Evolutionary conservation across 1,140 invertebrate genomes (phyloP), one percentile per base, ranked within the genome.

Genomic region (Dendroctonus ponderosae): DNA sequence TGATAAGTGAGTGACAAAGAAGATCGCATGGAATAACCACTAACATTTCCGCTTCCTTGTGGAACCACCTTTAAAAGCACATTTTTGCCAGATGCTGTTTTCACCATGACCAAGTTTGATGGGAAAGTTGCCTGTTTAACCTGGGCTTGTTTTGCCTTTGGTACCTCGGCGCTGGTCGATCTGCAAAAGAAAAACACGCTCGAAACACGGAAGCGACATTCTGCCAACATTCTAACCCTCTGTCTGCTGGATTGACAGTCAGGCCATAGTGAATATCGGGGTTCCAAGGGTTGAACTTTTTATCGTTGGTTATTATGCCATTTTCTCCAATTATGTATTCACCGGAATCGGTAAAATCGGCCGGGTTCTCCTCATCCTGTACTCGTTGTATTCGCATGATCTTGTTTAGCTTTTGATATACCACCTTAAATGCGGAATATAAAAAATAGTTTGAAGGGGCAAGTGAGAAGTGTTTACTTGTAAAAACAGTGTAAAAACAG

Each of bases 261-360:
- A 79, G 62, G 12, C 77, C 77, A 72, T 79, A 79, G 65, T 79
- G 77, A 69, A 79, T 77, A 66, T 79, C 77, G 7, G 77, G 66
- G 64, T 77, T 76, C 77, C 77, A 79, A 12, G 77, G 77, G 70
- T 79, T 79, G 62, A 79, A 79, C 57, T 74, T 77, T 43, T 71
- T 71, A 26, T 70, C 57, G 26, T 26, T 26, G 9, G 72, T 63
- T 52, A 72, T 71, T 39, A 72, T 53, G 11, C 67, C 70, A 66
- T 73, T 68, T 66, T 72, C 71, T 12, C 70, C 68, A 37, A 68
- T 66, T 50, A 70, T 66, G 52, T 73, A 76, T 26, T 60, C 75
- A 59, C 67, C 68, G 37, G 69, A 67, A 38, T 71, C 74, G 39
- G 74, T 74, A 62, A 71, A 73, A 43, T 75, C 72, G 9, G 66